Conservation (phyloP, 2,113 vertebrate species). For the Bos indicus region DNA sequence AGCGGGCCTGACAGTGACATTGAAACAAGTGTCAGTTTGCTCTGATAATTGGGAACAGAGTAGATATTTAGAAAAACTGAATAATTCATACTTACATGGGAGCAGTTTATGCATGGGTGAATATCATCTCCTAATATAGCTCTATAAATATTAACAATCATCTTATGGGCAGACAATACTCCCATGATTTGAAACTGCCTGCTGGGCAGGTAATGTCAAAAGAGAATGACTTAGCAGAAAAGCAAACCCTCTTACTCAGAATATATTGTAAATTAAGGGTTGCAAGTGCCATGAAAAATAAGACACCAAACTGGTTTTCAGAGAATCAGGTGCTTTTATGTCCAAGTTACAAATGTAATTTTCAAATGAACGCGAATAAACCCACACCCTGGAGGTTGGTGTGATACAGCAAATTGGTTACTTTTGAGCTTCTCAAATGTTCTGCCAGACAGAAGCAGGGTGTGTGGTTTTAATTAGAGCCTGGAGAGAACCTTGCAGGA, state of each 20-base stretch:
- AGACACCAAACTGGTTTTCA: neutral
- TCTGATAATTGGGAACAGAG: neutral
- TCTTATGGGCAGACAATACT: neutral
- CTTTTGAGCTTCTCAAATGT: neutral
- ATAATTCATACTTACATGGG: neutral
- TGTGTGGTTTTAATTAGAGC: neutral
- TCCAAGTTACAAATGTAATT: neutral
- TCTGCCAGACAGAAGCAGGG: neutral
- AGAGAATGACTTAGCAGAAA: neutral
- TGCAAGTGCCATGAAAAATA: neutral
- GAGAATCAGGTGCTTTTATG: neutral
- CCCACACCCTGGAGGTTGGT: neutral
- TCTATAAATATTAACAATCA: neutral
- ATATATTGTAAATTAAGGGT: neutral
- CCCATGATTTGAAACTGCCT: neutral
- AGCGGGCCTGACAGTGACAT: neutral
- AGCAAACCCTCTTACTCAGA: neutral
- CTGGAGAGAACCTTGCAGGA: neutral
- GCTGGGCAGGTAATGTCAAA: neutral
- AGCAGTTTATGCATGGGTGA: neutral
- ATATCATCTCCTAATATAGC: neutral
- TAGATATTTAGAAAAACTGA: slow-evolving; percentile 28
- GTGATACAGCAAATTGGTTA: neutral
- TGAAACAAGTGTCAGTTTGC: neutral
- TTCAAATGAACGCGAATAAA: neutral